Percentiles rank a stretch among this genome's conserved stretches.
Evolutionary conservation across 1,140 invertebrate genomes (phyloP).

Genomic region (Copidosoma floridanum): DNA sequence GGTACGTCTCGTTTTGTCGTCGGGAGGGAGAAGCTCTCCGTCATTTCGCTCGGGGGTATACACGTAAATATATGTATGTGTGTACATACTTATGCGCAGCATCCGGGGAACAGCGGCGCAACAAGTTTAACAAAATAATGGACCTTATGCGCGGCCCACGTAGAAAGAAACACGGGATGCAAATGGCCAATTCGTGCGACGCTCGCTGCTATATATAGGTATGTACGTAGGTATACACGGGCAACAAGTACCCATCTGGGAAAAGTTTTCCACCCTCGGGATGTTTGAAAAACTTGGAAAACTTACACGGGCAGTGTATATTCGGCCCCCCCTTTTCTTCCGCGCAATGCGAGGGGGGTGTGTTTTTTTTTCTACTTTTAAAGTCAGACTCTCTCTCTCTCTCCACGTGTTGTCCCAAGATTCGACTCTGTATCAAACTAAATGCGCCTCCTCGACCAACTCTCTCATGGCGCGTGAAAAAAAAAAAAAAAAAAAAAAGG

Average conservation of each 20-base stretch:
- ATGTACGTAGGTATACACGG: not conserved
- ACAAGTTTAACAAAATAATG: constrained; percentile 17
- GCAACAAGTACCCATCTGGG: no score
- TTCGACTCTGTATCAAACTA: not conserved
- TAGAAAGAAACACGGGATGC: not conserved
- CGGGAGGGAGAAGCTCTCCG: no score
- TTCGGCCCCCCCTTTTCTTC: not conserved
- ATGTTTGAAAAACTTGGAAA: constrained; percentile 40
- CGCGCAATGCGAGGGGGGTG: not conserved
- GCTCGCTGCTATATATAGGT: not conserved
- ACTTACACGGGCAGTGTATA: constrained; percentile 33
- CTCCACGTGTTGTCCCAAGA: no score
- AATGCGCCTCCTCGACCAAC: not conserved
- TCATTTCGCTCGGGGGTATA: no score
- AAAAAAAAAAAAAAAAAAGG: no score
- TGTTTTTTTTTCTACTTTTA: not conserved
- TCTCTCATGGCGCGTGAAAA: constrained; percentile 26
- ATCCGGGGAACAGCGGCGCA: not conserved
- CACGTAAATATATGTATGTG: no score
- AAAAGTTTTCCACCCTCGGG: constrained; percentile 18
- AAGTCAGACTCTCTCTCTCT: no score
- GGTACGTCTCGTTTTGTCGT: no score
- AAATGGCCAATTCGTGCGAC: not conserved
- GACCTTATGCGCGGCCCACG: not conserved
- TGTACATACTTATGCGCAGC: not conserved